Evolutionary conservation across 1,140 invertebrate genomes (phyloP).

Genomic region (Atta texana): DNA sequence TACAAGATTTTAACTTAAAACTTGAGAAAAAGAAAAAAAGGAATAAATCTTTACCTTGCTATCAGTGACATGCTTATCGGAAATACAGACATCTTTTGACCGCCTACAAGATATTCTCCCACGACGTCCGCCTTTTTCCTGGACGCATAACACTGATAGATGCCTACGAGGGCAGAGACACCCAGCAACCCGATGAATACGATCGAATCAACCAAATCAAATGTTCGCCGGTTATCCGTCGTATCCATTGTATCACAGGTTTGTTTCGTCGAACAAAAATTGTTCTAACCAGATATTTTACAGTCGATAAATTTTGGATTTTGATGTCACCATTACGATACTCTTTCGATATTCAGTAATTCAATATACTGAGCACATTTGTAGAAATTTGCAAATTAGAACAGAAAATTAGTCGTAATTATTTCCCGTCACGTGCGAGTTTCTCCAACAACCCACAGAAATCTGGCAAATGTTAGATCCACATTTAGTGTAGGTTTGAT

Average conservation of each 20-base stretch:
- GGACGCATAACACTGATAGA: slow-evolving; percentile 89
- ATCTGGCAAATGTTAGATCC: not conserved
- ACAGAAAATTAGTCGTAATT: slow-evolving; percentile 6
- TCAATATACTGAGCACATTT: not conserved
- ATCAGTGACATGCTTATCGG: slow-evolving; percentile 90
- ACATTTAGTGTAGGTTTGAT: not conserved
- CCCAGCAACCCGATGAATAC: slow-evolving; percentile 89
- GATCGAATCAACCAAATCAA: slow-evolving; percentile 87
- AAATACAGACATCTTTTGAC: slow-evolving; percentile 88
- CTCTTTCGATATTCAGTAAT: not conserved
- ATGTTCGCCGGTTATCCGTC: slow-evolving; percentile 70
- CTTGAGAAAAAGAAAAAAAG: not conserved
- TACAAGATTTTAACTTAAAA: not conserved
- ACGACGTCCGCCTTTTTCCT: slow-evolving; percentile 87
- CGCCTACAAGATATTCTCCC: slow-evolving; percentile 88
- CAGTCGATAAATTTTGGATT: slow-evolving; percentile 1
- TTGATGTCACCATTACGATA: not conserved
- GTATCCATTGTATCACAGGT: not conserved
- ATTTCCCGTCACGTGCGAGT: not conserved
- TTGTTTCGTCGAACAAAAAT: not conserved
- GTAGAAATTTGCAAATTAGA: not conserved
- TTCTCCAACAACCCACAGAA: not conserved
- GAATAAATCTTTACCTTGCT: slow-evolving; percentile 85
- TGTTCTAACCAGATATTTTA: slow-evolving; percentile 2
- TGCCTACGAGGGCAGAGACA: slow-evolving; percentile 88